A percentile compares a stretch with the other conserved stretches of the same genome.
These are phyloP conservation scores for Ricordea florida DNA, from an alignment of 92 coral and sea anemone species.

Conservation along the genomic window DNA sequence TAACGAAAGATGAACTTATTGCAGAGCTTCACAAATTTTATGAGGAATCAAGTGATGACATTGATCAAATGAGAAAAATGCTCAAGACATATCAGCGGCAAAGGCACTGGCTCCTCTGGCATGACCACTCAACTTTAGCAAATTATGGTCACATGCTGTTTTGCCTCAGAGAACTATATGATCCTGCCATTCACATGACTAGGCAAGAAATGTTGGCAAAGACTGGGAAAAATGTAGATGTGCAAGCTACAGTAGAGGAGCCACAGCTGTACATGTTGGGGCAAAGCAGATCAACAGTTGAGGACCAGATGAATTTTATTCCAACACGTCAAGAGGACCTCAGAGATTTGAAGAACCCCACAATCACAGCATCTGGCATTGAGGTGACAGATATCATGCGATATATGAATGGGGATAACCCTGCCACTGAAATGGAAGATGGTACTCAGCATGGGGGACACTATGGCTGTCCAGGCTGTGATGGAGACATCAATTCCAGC, in stretches of 20 bases:
- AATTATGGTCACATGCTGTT: slow-evolving; percentile 47
- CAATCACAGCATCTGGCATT: slow-evolving; percentile 4
- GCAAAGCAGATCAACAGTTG: slow-evolving; percentile 41
- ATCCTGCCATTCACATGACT: slow-evolving; percentile 34
- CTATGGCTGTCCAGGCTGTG: slow-evolving; percentile 52
- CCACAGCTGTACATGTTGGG: slow-evolving; percentile 60
- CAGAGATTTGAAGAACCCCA: background rate
- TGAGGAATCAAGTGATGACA: slow-evolving; percentile 20
- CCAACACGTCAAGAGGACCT: slow-evolving; percentile 49
- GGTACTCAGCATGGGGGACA: slow-evolving; percentile 55
- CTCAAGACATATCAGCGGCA: slow-evolving; percentile 6
- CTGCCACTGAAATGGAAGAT: slow-evolving; percentile 41
- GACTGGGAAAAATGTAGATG: slow-evolving; percentile 34
- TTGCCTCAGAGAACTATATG: slow-evolving; percentile 3
- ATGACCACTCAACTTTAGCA: slow-evolving; percentile 35
- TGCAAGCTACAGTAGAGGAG: slow-evolving; percentile 47
- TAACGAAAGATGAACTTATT: slow-evolving; percentile 4
- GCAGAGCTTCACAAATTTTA: slow-evolving; percentile 32
- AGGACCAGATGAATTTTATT: slow-evolving; percentile 44
- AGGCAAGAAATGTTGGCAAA: background rate
- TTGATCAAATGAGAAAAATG: slow-evolving; percentile 11
- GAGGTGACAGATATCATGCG: slow-evolving; percentile 33
- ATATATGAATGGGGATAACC: slow-evolving; percentile 52
- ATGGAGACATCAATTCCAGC: slow-evolving; percentile 9
- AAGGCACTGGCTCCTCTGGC: slow-evolving; percentile 62